Percentiles rank a stretch among this genome's conserved stretches.
These are phyloP conservation scores for Diploptera punctata DNA, from an alignment of 2,888 invertebrate species.

Conservation along the genomic window DNA sequence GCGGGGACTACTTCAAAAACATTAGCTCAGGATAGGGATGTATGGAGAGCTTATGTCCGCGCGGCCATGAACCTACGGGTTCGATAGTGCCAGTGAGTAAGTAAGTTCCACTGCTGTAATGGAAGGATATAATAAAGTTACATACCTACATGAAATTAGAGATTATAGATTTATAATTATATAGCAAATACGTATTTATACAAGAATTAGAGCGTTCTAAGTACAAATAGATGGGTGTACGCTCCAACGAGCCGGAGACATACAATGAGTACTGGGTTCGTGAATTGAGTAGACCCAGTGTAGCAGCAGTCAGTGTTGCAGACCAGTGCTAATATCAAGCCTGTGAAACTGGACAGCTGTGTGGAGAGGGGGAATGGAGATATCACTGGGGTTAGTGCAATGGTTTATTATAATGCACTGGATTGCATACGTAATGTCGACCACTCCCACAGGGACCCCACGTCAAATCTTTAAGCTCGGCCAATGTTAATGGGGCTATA, in stretches of 20 bases:
- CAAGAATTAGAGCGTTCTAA: too few relatives aligned
- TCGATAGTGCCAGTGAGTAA: too few relatives aligned
- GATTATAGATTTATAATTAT: too few relatives aligned
- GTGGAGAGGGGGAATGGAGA: slow-evolving; percentile 10
- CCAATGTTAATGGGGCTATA: slow-evolving; percentile 21
- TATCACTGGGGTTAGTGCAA: slow-evolving; percentile 26
- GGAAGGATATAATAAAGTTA: too few relatives aligned
- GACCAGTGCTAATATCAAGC: slow-evolving; percentile 11
- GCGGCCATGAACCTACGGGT: too few relatives aligned
- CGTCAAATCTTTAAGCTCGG: slow-evolving; percentile 28
- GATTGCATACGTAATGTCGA: slow-evolving; percentile 18
- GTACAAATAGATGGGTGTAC: too few relatives aligned
- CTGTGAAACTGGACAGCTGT: slow-evolving; percentile 24
- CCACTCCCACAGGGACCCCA: background rate
- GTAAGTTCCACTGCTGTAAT: too few relatives aligned
- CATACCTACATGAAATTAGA: too few relatives aligned
- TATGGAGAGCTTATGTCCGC: too few relatives aligned
- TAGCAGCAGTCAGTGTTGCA: slow-evolving; percentile 11
- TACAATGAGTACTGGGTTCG: slow-evolving; percentile 6
- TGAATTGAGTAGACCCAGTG: slow-evolving; percentile 10
- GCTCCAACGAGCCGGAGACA: background rate
- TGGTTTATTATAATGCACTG: slow-evolving; percentile 27
- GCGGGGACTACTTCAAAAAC: too few relatives aligned
- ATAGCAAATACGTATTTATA: too few relatives aligned
- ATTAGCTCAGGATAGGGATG: too few relatives aligned